phyloP scores from a whole-genome alignment of 2,113 vertebrate species.

The Paraplagusia blochii region DNA sequence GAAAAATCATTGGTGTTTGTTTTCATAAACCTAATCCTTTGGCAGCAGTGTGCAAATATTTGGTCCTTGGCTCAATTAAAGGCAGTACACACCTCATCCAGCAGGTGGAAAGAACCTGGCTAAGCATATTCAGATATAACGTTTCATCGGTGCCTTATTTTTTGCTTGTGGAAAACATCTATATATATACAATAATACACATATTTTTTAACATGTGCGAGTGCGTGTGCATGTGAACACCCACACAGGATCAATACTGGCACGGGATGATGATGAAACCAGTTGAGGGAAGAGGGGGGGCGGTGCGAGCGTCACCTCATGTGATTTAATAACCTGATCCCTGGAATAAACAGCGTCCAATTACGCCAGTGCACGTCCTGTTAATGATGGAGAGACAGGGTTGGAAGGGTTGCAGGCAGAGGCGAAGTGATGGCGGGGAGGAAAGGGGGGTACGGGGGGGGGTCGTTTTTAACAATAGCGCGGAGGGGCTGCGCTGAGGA shows the following conservation, averaged over 20 bases:
- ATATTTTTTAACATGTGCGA: conserved; percentile 24
- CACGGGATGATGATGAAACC: conserved; percentile 65
- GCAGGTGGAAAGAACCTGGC: conserved; percentile 22
- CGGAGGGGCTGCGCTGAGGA: conserved; percentile 47
- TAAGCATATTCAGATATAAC: conserved; percentile 37
- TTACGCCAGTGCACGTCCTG: conserved; percentile 68
- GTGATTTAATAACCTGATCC: conserved; percentile 75
- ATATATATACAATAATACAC: no score
- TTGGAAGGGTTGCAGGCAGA: conserved; percentile 39
- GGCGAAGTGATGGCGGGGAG: conserved; percentile 26
- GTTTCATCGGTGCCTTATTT: conserved; percentile 25
- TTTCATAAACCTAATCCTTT: conserved; percentile 21
- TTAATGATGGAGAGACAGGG: conserved; percentile 71
- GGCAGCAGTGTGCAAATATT: conserved; percentile 25
- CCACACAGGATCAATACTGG: conserved; percentile 40
- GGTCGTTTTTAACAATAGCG: conserved; percentile 72
- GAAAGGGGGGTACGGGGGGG: conserved; percentile 48
- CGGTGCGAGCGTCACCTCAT: conserved; percentile 61
- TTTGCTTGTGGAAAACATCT: no score
- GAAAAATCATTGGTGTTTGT: conserved; percentile 17
- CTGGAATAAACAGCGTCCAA: conserved; percentile 76
- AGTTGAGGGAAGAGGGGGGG: conserved; percentile 49
- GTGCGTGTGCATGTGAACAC: conserved; percentile 9
- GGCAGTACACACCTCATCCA: conserved; percentile 18
- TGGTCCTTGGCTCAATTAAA: conserved; percentile 34